These are phyloP conservation scores for Hydriomena furcata DNA, from an alignment of 2,888 invertebrate species.

Conservation along the genomic window DNA sequence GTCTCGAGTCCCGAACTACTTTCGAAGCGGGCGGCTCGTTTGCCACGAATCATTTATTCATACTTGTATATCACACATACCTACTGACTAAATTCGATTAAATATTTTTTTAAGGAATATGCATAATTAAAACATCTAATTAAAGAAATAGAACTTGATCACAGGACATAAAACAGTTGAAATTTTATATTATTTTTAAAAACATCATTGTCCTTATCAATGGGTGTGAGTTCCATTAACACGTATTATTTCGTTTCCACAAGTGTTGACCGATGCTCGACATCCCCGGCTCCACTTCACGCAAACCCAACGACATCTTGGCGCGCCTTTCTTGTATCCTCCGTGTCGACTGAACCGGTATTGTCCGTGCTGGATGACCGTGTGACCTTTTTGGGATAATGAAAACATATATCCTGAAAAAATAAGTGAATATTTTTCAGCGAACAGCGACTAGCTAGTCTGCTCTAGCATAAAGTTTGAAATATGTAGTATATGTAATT, in stretches of 20 bases:
- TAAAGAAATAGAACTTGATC: too few relatives aligned
- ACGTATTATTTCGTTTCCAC: conserved; percentile 31
- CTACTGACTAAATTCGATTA: not conserved
- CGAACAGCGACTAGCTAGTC: too few relatives aligned
- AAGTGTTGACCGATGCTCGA: conserved; percentile 25
- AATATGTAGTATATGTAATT: too few relatives aligned
- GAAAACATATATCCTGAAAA: conserved; percentile 1
- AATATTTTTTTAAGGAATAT: too few relatives aligned
- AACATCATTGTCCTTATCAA: not conserved
- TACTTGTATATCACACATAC: too few relatives aligned
- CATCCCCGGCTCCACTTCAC: conserved; percentile 11
- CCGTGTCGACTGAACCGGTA: conserved; percentile 6
- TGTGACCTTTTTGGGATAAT: not conserved
- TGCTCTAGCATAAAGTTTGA: too few relatives aligned
- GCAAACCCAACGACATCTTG: conserved; percentile 14
- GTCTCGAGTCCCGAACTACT: too few relatives aligned
- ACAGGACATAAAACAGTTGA: not conserved
- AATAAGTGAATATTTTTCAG: too few relatives aligned
- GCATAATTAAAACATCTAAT: too few relatives aligned
- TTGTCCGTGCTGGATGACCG: not conserved
- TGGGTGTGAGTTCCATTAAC: conserved; percentile 32
- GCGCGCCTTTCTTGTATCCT: not conserved
- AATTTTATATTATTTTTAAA: not conserved
- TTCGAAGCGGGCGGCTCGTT: too few relatives aligned
- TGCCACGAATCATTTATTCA: too few relatives aligned